Percentiles rank a stretch among this genome's conserved stretches.
phyloP scores from a whole-genome alignment of 2,113 vertebrate species.

The Abramis brama region DNA sequence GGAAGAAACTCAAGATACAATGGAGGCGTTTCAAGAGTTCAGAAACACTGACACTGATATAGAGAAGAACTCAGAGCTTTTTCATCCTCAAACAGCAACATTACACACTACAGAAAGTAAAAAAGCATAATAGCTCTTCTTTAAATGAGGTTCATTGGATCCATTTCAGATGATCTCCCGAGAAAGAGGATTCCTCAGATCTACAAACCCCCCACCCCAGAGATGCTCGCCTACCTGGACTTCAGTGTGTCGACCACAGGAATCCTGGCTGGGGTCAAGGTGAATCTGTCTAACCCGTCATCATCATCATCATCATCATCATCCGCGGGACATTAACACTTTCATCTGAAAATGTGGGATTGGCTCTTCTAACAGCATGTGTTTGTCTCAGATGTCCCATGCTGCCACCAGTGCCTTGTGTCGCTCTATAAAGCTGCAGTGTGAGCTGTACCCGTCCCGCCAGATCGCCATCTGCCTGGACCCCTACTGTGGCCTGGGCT shows the following conservation, averaged over 20 bases:
- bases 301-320: not conserved
- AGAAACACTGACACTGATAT: too few species aligned
- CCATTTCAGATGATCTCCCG: conserved; percentile 87
- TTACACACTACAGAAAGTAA: too few species aligned
- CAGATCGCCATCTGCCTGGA: conserved; percentile 97
- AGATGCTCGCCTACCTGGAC: conserved; percentile 93
- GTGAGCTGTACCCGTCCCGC: conserved; percentile 94
- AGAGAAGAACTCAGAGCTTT: not conserved
- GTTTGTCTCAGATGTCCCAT: conserved; percentile 87
- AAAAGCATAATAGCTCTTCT: too few species aligned
- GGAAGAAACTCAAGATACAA: too few species aligned
- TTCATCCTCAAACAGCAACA: too few species aligned
- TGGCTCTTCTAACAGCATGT: not conserved
- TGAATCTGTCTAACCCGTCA: conserved; percentile 58
- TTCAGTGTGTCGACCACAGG: conserved; percentile 98
- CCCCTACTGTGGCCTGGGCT: conserved; percentile 96
- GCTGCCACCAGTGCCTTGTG: conserved; percentile 95
- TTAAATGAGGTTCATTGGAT: not conserved
- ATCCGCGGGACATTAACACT: not conserved
- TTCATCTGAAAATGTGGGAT: not conserved
- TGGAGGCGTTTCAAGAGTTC: too few species aligned
- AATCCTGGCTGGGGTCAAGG: conserved; percentile 96
- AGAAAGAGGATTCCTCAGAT: conserved; percentile 86
- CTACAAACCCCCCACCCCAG: conserved; percentile 89
- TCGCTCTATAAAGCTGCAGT: conserved; percentile 95